A percentile compares a stretch with the other conserved stretches of the same genome.
Conservation (phyloP, 2,888 invertebrate species). For the Plagodis pulveraria region DNA sequence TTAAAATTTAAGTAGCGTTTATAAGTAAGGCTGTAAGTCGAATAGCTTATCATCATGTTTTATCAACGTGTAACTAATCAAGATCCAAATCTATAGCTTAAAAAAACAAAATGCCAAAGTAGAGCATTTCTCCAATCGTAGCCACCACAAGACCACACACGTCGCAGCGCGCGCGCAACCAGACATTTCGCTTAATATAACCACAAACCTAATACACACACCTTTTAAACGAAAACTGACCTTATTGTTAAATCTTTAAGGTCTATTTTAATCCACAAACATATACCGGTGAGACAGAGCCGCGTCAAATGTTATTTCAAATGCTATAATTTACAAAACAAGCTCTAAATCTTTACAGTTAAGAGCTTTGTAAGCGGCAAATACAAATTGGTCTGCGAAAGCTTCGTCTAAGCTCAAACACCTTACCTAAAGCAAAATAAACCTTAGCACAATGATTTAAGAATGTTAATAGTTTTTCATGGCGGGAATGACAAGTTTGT, state of each 20-base stretch:
- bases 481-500: slow-evolving; percentile 1
- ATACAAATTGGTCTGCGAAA: background rate
- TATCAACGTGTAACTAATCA: background rate
- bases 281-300: background rate
- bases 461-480: slow-evolving; percentile 2
- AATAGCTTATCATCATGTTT: too few species aligned
- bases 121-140: slow-evolving; percentile 40
- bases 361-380: background rate
- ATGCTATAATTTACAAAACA: background rate
- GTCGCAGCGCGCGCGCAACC: slow-evolving; percentile 44
- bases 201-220: slow-evolving; percentile 35
- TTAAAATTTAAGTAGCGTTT: too few species aligned
- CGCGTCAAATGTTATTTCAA: slow-evolving; percentile 2
- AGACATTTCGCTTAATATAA: slow-evolving; percentile 53
- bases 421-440: slow-evolving; percentile 12
- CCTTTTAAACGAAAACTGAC: slow-evolving; percentile 26
- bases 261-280: slow-evolving; percentile 5
- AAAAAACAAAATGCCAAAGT: slow-evolving; percentile 37
- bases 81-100: background rate
- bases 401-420: slow-evolving; percentile 2
- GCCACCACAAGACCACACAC: slow-evolving; percentile 52
- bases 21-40: too few species aligned
- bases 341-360: background rate
- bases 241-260: slow-evolving; percentile 11
- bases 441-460: slow-evolving; percentile 21